Evolutionary conservation across 2,113 vertebrate genomes (phyloP).

Genomic region (Stictonetta naevosa): DNA sequence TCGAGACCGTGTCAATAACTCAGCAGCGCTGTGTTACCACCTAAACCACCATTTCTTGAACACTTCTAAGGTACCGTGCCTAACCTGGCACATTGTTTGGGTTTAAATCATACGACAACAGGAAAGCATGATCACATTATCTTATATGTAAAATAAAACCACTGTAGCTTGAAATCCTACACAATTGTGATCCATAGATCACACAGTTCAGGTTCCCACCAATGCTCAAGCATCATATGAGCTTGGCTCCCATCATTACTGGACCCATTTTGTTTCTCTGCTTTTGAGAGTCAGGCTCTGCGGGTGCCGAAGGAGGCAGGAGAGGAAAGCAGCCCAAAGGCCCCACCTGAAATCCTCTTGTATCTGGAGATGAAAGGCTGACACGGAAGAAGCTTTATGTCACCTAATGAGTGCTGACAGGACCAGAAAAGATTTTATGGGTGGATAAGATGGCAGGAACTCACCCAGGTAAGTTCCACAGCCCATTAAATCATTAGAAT

Average conservation of each 20-base stretch:
- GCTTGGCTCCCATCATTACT: neutral
- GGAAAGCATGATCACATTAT: neutral
- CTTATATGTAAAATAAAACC: neutral
- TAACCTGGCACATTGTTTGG: neutral
- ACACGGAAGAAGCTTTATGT: neutral
- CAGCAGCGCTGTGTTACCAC: fast-evolving
- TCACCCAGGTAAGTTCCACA: neutral
- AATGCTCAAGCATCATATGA: neutral
- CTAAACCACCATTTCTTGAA: neutral
- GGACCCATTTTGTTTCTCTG: neutral
- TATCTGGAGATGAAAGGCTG: conserved; percentile 2
- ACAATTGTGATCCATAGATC: neutral
- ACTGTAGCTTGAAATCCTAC: neutral
- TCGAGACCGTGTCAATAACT: neutral
- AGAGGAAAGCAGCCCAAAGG: neutral
- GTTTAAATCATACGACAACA: neutral
- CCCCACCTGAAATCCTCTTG: neutral
- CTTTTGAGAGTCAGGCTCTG: neutral
- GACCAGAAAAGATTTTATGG: neutral
- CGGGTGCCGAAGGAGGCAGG: neutral
- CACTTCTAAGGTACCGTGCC: neutral
- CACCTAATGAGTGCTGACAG: conserved; percentile 15
- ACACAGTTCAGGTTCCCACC: neutral
- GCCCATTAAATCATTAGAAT: neutral
- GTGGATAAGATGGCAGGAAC: neutral